Percentiles rank a stretch among this genome's conserved stretches.
phyloP scores from a whole-genome alignment of 1,140 invertebrate species.

The Ridgeia piscesae region DNA sequence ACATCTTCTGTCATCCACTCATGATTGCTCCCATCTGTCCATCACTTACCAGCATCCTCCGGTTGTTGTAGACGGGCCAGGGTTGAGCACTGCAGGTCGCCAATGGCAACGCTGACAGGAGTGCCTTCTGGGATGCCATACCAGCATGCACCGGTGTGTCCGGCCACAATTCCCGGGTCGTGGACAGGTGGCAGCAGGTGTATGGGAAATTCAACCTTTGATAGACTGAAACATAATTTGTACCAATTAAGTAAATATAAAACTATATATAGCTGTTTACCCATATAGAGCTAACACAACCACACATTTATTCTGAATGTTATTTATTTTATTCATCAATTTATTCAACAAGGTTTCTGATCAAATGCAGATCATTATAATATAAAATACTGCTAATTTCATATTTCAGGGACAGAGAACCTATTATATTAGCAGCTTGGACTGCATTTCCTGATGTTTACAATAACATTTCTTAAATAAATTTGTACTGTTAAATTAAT shows the following conservation, averaged over 20 bases:
- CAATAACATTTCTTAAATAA: too few relatives aligned
- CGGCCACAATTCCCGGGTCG: constrained; percentile 69
- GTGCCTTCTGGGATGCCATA: constrained; percentile 76
- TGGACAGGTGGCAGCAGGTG: constrained; percentile 72
- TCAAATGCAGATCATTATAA: too few relatives aligned
- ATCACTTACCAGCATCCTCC: constrained; percentile 61
- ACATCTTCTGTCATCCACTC: neutral
- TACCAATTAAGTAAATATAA: neutral
- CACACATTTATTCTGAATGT: too few relatives aligned
- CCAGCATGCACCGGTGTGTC: constrained; percentile 68
- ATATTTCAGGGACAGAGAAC: too few relatives aligned
- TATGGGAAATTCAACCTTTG: constrained; percentile 67
- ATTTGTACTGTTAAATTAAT: too few relatives aligned
- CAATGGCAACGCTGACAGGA: constrained; percentile 72
- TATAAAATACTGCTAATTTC: too few relatives aligned
- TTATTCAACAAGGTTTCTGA: too few relatives aligned
- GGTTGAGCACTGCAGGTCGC: constrained; percentile 83
- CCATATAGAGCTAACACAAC: too few relatives aligned
- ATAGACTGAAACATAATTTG: constrained; percentile 11
- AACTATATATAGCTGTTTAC: too few relatives aligned
- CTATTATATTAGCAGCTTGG: too few relatives aligned
- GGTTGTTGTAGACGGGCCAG: constrained; percentile 70
- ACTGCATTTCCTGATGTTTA: too few relatives aligned
- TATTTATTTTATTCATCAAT: too few relatives aligned
- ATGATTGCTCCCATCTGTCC: neutral